Evolutionary conservation across 2,888 invertebrate species (phyloP).

Genomic region (Sinopyrophorus schimmeli): DNA sequence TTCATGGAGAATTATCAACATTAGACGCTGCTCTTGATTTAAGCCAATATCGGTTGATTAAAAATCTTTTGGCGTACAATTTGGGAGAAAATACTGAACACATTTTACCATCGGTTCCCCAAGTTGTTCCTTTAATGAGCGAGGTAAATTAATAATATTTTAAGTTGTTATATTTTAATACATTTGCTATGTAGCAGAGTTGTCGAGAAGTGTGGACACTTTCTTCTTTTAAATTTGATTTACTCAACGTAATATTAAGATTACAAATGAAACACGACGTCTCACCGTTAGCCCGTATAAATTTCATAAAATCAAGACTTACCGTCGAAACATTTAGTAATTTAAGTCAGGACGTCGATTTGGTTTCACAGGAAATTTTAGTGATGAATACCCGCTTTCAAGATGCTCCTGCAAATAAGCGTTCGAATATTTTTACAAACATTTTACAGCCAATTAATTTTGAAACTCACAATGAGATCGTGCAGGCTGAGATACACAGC

Average conservation of each 20-base stretch:
- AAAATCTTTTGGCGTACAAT: slow-evolving; percentile 86
- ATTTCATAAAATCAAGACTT: slow-evolving; percentile 88
- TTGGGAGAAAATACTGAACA: slow-evolving; percentile 83
- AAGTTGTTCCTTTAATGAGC: slow-evolving; percentile 42
- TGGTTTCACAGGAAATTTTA: slow-evolving; percentile 89
- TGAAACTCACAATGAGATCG: slow-evolving; percentile 41
- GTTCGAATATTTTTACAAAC: slow-evolving; percentile 85
- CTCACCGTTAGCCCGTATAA: slow-evolving; percentile 77
- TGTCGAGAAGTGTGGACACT: slow-evolving; percentile 69
- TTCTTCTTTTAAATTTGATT: slow-evolving; percentile 78
- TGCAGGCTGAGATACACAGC: slow-evolving; percentile 54
- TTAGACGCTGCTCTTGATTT: slow-evolving; percentile 81
- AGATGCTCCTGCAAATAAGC: slow-evolving; percentile 67
- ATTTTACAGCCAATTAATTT: slow-evolving; percentile 73
- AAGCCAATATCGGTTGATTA: slow-evolving; percentile 83
- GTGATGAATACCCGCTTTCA: slow-evolving; percentile 76
- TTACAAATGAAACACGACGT: slow-evolving; percentile 63
- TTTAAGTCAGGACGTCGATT: slow-evolving; percentile 86
- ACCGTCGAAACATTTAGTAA: slow-evolving; percentile 87
- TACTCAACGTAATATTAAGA: slow-evolving; percentile 83
- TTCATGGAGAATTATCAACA: slow-evolving; percentile 83
- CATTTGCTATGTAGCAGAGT: slow-evolving; percentile 41
- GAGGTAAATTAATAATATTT: slow-evolving; percentile 40
- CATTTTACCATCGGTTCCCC: slow-evolving; percentile 53
- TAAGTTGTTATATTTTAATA: neutral